Percentiles rank a stretch among this genome's conserved stretches.
phyloP scores from a whole-genome alignment of 2,888 invertebrate species.

The Marasmarcha lunaedactyla region DNA sequence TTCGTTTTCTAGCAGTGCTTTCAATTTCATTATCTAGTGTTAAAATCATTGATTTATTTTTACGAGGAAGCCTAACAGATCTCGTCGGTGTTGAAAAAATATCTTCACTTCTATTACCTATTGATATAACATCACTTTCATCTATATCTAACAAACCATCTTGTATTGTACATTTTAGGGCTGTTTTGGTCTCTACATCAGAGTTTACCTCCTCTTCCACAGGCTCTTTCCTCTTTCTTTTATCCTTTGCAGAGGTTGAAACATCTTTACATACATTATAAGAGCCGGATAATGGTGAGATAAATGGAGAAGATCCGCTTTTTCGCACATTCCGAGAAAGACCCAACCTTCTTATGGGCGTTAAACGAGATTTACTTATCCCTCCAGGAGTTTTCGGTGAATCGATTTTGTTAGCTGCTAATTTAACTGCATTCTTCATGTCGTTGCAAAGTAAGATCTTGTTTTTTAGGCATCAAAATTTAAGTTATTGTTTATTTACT shows the following conservation, averaged over 20 bases:
- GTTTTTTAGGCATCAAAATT: no score
- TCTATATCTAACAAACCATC: conserved; percentile 1
- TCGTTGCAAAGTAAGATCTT: no score
- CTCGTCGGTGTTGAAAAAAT: conserved; percentile 28
- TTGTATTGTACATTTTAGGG: not conserved
- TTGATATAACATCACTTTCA: conserved; percentile 12
- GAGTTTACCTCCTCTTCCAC: conserved; percentile 17
- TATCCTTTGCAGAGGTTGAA: not conserved
- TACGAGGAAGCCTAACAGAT: conserved; percentile 27
- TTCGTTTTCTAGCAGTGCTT: not conserved
- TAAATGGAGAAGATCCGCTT: conserved; percentile 42
- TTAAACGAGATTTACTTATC: conserved; percentile 61
- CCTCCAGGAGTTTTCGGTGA: conserved; percentile 61
- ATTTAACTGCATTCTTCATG: conserved; percentile 39
- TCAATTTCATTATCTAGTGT: not conserved
- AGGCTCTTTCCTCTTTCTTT: conserved; percentile 32
- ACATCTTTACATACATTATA: conserved; percentile 17
- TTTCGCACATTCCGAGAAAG: conserved; percentile 58
- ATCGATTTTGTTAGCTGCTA: conserved; percentile 22
- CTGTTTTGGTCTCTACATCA: not conserved
- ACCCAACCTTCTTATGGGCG: conserved; percentile 65
- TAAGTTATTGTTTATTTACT: no score
- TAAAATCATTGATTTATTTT: conserved; percentile 35
- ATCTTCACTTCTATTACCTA: conserved; percentile 8
- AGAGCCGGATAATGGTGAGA: conserved; percentile 30